These are phyloP conservation scores for Biston betularia DNA, from an alignment of 2,888 invertebrate species.

Conservation along the genomic window DNA sequence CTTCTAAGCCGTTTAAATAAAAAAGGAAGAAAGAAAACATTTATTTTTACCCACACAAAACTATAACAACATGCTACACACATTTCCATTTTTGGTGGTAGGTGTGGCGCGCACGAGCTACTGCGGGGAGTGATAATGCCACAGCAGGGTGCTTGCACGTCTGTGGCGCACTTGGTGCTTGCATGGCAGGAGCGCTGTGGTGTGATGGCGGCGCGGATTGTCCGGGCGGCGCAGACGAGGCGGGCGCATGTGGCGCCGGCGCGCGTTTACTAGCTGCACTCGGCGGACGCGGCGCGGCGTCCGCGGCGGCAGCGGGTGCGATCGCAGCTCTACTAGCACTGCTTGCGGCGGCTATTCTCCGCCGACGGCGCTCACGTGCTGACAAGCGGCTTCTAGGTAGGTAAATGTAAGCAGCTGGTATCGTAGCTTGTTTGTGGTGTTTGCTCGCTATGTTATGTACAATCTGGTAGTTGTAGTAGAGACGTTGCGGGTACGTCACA, in stretches of 20 bases:
- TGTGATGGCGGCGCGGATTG: slow-evolving; percentile 88
- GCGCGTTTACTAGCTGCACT: slow-evolving; percentile 77
- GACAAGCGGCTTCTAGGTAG: slow-evolving; percentile 86
- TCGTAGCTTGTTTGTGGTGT: too few species aligned
- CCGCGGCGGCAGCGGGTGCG: slow-evolving; percentile 77
- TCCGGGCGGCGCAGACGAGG: slow-evolving; percentile 80
- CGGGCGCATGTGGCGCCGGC: slow-evolving; percentile 87
- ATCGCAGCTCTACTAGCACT: slow-evolving; percentile 59
- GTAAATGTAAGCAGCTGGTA: too few species aligned
- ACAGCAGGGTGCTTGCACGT: slow-evolving; percentile 64
- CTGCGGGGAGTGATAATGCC: slow-evolving; percentile 55
- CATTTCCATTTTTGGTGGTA: background rate
- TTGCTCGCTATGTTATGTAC: too few species aligned
- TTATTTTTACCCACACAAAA: too few species aligned
- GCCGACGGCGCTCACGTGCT: slow-evolving; percentile 79
- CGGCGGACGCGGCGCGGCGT: slow-evolving; percentile 89
- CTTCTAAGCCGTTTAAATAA: too few species aligned
- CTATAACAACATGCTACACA: too few species aligned
- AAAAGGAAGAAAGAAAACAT: too few species aligned
- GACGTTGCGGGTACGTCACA: too few species aligned
- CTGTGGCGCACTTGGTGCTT: slow-evolving; percentile 92
- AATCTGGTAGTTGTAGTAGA: too few species aligned
- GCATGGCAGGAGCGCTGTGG: slow-evolving; percentile 91
- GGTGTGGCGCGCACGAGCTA: background rate
- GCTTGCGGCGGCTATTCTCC: slow-evolving; percentile 81